Evolutionary conservation across 2,797 vertebrate species (phyloP).

Genomic region (Brachyalestes nurse): DNA sequence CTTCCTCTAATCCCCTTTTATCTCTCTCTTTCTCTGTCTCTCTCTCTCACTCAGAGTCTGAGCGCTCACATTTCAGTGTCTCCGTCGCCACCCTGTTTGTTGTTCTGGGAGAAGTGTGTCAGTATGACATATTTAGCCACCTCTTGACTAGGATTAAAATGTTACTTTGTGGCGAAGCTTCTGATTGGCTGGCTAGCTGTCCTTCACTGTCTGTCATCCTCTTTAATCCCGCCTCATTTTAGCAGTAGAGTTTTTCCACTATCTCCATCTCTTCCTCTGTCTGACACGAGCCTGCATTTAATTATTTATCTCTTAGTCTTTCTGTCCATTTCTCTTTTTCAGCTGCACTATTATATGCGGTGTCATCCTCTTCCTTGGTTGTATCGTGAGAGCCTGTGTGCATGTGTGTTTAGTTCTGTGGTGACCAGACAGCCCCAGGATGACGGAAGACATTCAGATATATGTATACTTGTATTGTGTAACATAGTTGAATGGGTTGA

Average conservation of each 20-base stretch:
- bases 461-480: too few relatives aligned
- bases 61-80: slow-evolving; percentile 10
- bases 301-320: slow-evolving; percentile 56
- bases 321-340: slow-evolving; percentile 7
- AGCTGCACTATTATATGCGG: background rate
- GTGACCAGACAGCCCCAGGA: too few relatives aligned
- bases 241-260: background rate
- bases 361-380: background rate
- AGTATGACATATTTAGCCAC: slow-evolving; percentile 47
- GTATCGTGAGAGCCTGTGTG: background rate
- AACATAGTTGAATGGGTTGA: too few relatives aligned
- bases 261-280: slow-evolving; percentile 1
- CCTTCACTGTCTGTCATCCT: slow-evolving; percentile 28
- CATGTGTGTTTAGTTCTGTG: slow-evolving; percentile 1
- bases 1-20: slow-evolving; percentile 77
- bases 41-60: slow-evolving; percentile 40
- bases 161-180: slow-evolving; percentile 3
- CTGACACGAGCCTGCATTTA: slow-evolving; percentile 48
- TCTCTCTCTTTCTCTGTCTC: slow-evolving; percentile 68
- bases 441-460: too few relatives aligned
- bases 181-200: slow-evolving; percentile 37
- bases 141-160: slow-evolving; percentile 43
- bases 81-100: slow-evolving; percentile 32
- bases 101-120: slow-evolving; percentile 44
- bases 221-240: slow-evolving; percentile 19